Evolutionary conservation across 2,113 vertebrate genomes (phyloP).

Genomic region (Cynocephalus volans): DNA sequence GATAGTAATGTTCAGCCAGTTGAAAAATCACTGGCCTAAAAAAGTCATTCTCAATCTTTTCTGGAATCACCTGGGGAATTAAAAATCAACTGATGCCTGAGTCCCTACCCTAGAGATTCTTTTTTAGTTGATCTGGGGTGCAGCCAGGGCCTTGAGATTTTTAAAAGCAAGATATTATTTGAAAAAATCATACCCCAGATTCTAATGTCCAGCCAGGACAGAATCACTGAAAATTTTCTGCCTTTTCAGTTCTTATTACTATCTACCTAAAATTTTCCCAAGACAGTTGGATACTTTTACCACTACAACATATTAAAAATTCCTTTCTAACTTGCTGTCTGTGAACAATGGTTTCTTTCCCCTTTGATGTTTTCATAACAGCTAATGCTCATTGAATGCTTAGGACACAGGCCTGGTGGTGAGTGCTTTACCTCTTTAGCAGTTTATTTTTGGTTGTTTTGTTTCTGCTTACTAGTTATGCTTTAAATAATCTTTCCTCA

Average conservation of each 20-base stretch:
- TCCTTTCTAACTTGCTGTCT: conserved; percentile 12
- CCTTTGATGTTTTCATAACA: background rate
- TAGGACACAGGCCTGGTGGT: background rate
- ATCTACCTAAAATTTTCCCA: conserved; percentile 34
- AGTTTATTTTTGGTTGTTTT: background rate
- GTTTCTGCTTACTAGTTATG: background rate
- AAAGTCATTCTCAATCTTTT: background rate
- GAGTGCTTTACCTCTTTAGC: background rate
- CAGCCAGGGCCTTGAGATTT: background rate
- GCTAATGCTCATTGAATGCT: conserved; percentile 1
- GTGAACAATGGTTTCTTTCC: conserved; percentile 17
- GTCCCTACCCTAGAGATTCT: background rate
- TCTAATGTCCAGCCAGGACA: background rate
- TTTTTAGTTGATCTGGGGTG: background rate
- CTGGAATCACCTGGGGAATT: background rate
- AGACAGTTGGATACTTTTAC: background rate
- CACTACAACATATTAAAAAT: background rate
- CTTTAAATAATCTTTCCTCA: conserved; percentile 60
- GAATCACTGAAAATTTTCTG: background rate
- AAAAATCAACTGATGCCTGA: background rate
- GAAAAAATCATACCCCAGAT: background rate
- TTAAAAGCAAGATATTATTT: background rate
- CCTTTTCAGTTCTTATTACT: background rate
- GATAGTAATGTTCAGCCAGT: background rate
- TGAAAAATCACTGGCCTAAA: background rate